phyloP scores from a whole-genome alignment of 2,113 vertebrate genomes.

The Channa maculata region DNA sequence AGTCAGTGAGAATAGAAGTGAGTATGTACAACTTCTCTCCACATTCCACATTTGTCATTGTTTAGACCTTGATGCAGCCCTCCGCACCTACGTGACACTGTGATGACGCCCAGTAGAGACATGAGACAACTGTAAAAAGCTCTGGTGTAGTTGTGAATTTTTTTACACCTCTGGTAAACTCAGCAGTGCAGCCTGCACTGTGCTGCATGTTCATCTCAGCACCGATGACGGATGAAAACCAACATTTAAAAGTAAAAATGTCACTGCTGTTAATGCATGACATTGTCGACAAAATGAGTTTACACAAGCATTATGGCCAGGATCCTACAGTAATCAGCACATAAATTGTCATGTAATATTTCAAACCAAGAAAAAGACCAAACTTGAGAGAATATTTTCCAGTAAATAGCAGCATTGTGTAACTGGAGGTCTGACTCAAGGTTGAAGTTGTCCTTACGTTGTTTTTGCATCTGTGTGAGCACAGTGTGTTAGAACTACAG shows the following conservation, averaged over 20 bases:
- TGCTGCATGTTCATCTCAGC: not conserved
- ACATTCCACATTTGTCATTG: slow-evolving; percentile 9
- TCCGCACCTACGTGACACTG: slow-evolving; percentile 6
- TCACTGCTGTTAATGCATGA: slow-evolving; percentile 9
- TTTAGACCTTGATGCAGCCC: no score
- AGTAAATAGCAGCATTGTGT: slow-evolving; percentile 33
- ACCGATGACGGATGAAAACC: slow-evolving; percentile 13
- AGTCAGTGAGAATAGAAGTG: not conserved
- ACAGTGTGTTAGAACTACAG: slow-evolving; percentile 41
- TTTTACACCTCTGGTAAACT: not conserved
- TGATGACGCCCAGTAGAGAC: slow-evolving; percentile 26
- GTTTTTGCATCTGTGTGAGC: slow-evolving; percentile 26
- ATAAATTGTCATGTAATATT: slow-evolving; percentile 32
- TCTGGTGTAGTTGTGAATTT: not conserved
- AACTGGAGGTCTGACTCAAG: slow-evolving; percentile 14
- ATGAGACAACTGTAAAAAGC: slow-evolving; percentile 24
- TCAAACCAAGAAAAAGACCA: slow-evolving; percentile 16
- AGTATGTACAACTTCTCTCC: not conserved
- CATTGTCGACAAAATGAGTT: slow-evolving; percentile 27
- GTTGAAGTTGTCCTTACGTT: slow-evolving; percentile 20
- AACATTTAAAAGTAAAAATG: not conserved
- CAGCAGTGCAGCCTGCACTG: not conserved
- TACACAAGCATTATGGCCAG: slow-evolving; percentile 31
- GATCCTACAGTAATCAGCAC: slow-evolving; percentile 46
- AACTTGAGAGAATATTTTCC: not conserved